Evolutionary conservation across 1,140 invertebrate species (phyloP), one percentile per base, ranked within the genome.

Genomic region (Acromyrmex heyeri): DNA sequence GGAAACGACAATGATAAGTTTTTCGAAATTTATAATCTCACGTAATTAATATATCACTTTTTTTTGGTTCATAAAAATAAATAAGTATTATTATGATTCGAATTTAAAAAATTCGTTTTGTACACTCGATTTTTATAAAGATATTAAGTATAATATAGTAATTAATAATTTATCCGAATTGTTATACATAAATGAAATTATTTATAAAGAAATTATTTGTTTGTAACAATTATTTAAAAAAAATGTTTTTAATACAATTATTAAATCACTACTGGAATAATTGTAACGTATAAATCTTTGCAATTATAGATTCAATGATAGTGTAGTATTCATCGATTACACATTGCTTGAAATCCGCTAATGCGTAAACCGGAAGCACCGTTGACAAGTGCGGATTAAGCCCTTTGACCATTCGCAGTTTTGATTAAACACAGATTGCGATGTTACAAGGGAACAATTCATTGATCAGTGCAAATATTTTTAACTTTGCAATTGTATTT

Each of bases 351-450:
- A 53, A 53, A 83, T 38, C 27, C 55, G 27, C 27, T 83, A 83
- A 83, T 83, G 79, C 38, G 57, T 70, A 73, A 82, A 73, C 67
- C 67, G 67, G 79, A 83, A 61, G 38, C 79, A 83, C 67, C 69
- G 38, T 27, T 75, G 79, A 83, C 79, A 75, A 83, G 69, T 62
- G 24, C 38, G 38, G 55, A 83, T 83, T 83, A 75, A 83, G 69
- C 69, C 79, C 79, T 83, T 83, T 83, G 79, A 83, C 69, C 55
- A 83, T 75, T 61, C 44, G 69, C 38, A 50, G 44, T 55, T 83
- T 73, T 83, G 79, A 62, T 72, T 50, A 75, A 83, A 83, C 18
- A 59, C 55, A 75, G 55, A 83, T 75, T 61, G 44, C 55, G 55
- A 50, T 16, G 10, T 18, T 70, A 62, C 79, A 50, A 21, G 59